These are phyloP conservation scores for Ciconia nigra DNA, from an alignment of 2,797 vertebrate species.

Conservation along the genomic window DNA sequence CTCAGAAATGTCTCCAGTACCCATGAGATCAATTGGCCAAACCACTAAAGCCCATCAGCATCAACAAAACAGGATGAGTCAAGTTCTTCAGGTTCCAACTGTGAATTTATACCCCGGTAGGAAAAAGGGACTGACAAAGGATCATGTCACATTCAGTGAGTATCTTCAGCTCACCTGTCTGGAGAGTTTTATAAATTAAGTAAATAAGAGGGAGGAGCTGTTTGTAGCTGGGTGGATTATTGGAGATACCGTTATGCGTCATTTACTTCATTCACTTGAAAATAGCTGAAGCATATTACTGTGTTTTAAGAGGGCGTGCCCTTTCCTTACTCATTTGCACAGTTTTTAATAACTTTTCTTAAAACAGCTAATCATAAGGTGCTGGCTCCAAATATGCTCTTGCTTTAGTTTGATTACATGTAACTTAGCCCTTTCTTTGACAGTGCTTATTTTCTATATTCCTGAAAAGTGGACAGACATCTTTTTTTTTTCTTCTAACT, in stretches of 20 bases:
- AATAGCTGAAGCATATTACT: not conserved
- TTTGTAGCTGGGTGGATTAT: not conserved
- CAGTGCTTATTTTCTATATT: too few species aligned
- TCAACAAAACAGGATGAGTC: conserved; percentile 89
- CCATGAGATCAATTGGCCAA: conserved; percentile 83
- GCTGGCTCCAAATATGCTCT: not conserved
- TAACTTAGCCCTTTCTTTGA: too few species aligned
- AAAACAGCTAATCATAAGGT: not conserved
- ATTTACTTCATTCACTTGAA: not conserved
- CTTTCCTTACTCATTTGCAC: not conserved
- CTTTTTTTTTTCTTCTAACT: not conserved
- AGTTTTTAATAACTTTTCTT: not conserved
- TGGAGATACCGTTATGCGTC: not conserved
- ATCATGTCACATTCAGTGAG: conserved; percentile 83
- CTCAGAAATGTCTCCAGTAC: conserved; percentile 91
- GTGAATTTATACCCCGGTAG: conserved; percentile 89
- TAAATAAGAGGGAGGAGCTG: not conserved
- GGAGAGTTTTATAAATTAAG: not conserved
- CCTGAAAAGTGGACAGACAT: too few species aligned
- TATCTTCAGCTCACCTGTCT: not conserved
- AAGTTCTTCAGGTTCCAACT: conserved; percentile 90
- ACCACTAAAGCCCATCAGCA: conserved; percentile 79
- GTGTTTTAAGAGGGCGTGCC: not conserved
- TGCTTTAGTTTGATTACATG: not conserved
- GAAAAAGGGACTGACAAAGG: conserved; percentile 88